Conservation (phyloP, 2,797 vertebrate species). For the Xenopus petersii region DNA sequence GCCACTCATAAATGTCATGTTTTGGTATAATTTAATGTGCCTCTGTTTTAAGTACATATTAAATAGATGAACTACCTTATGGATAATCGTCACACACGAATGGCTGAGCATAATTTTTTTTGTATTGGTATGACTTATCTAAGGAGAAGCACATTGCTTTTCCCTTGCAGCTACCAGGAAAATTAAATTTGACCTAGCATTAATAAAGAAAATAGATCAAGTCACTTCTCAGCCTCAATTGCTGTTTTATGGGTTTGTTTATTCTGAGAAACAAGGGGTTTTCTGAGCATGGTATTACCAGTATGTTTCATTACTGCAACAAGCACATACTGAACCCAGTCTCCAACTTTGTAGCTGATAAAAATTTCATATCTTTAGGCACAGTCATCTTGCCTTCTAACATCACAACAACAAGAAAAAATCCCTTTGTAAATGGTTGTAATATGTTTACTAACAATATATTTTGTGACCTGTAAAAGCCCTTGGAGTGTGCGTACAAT, state of each 20-base stretch:
- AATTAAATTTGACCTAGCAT: conserved; percentile 29
- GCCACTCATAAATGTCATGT: conserved; percentile 34
- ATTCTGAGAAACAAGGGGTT: conserved; percentile 21
- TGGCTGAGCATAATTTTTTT: conserved; percentile 23
- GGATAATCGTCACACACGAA: conserved; percentile 30
- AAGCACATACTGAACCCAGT: conserved; percentile 34
- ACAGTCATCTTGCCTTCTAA: conserved; percentile 31
- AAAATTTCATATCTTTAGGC: conserved; percentile 45
- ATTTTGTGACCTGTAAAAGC: conserved; percentile 37
- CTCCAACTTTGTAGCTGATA: conserved; percentile 31
- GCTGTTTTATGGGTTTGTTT: conserved; percentile 32
- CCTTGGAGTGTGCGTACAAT: conserved; percentile 37
- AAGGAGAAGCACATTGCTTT: conserved; percentile 23
- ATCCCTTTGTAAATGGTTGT: conserved; percentile 23
- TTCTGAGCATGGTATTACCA: conserved; percentile 26
- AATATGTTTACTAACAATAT: conserved; percentile 30
- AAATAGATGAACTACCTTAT: conserved; percentile 26
- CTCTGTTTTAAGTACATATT: conserved; percentile 37
- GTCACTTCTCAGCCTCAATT: conserved; percentile 10
- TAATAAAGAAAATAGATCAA: conserved; percentile 37
- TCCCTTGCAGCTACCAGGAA: conserved; percentile 14
- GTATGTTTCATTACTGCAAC: conserved; percentile 40
- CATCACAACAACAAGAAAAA: not conserved
- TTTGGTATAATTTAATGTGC: conserved; percentile 36
- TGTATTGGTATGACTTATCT: conserved; percentile 9